Percentiles rank a stretch among this genome's conserved stretches.
Evolutionary conservation across 2,888 invertebrate species (phyloP).

Genomic region (Pyrrhosoma nymphula): DNA sequence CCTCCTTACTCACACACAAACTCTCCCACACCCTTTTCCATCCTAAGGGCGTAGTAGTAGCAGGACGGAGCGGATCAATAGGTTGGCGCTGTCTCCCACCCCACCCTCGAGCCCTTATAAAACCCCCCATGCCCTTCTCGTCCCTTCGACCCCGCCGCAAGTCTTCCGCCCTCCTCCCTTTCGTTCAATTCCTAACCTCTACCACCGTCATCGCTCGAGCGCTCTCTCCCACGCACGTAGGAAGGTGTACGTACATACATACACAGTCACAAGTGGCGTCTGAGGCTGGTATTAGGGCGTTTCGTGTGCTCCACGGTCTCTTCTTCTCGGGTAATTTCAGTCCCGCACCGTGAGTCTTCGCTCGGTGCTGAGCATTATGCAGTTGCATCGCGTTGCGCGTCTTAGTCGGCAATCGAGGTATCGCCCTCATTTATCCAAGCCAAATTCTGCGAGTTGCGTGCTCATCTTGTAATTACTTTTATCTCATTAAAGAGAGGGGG

Average conservation of each 20-base stretch:
- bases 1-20: neutral
- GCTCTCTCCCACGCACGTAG: neutral
- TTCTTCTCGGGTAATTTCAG: too few species aligned
- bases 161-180: neutral
- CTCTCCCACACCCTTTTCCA: neutral
- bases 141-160: neutral
- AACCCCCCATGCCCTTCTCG: neutral
- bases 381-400: too few species aligned
- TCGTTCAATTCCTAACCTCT: neutral
- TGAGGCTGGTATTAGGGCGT: neutral
- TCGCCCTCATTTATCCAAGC: too few species aligned
- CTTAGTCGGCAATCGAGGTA: too few species aligned
- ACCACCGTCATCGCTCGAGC: neutral
- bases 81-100: slow-evolving; percentile 51
- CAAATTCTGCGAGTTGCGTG: too few species aligned
- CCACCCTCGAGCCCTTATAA: neutral
- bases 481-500: too few species aligned
- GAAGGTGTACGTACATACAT: too few species aligned
- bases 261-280: neutral
- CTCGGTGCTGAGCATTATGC: too few species aligned
- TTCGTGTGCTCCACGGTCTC: neutral
- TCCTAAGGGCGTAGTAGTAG: neutral
- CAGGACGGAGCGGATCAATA: slow-evolving; percentile 58
- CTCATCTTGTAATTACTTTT: too few species aligned
- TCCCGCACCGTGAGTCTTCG: too few species aligned